Base-by-base conservation (phyloP, 1,140 invertebrate genomes). In the Polyergus mexicanus region DNA sequence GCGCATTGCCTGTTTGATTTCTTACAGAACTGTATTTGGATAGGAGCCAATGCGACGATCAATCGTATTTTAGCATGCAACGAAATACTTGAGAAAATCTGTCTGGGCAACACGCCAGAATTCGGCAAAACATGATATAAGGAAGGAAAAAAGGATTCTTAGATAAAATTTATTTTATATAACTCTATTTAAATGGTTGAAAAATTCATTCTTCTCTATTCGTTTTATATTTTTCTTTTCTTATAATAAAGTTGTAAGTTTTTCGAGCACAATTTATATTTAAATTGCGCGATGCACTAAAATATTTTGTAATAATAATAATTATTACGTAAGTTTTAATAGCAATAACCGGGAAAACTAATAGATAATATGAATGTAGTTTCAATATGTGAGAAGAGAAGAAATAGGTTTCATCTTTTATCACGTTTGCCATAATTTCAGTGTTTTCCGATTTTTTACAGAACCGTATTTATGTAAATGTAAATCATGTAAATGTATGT, bases 11-110 rank as follows among this genome's bases (percentile, higher is more conserved):
- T 56, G 25, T 54, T 38, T 16, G 5, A 77, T 77, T 63, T 76
- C 25, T 80, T n/a, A 25, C 32, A 28, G 16, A 69, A 69, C n/a
- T 38, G 13, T 25, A 78, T 80, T 58, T 80, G n/a, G 16, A 22
- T 22, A 41, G 2, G 10, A 80, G 16, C 35, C 35, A 80, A 32
- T 47, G 62, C 3, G 25, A 11, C 35, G 51, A 80, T 56, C 32
- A 51, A 41, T 78, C n/a, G 13, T 69, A 69, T 69, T 77, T 77
- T 80, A 54, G 22, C 41, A 69, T 51, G 19, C 13, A 8, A 58
- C 3, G 68, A 78, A 66, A 78, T 78, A 35, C 8, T 51, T 44
- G 28, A 66, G 63, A 56, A 69, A 80, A 56, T 71, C 19, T 58
- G 16, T 38, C 44, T 22, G 25, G 63, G 63, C 76, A 41, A 19